Evolutionary conservation across 2,888 invertebrate species (phyloP).

Genomic region (Drosophila planitibia): DNA sequence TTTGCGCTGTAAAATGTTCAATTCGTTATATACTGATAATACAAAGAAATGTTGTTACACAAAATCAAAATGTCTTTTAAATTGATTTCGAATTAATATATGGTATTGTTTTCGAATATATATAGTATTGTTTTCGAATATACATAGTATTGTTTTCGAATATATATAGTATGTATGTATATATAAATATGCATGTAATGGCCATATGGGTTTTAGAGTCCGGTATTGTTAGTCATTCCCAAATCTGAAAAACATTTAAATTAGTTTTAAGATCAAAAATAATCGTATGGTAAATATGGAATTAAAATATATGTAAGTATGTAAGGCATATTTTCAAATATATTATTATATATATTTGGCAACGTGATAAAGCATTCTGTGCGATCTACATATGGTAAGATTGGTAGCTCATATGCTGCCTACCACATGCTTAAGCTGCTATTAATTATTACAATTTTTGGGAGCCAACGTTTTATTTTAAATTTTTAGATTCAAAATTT

Average conservation of each 20-base stretch:
- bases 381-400: background rate
- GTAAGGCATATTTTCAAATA: background rate
- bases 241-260: slow-evolving; percentile 4
- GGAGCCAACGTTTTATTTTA: background rate
- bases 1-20: background rate
- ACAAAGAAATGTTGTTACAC: background rate
- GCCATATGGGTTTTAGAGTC: background rate
- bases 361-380: background rate
- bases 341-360: background rate
- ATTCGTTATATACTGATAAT: background rate
- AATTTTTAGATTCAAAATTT: background rate
- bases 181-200: background rate
- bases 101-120: background rate
- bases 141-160: background rate
- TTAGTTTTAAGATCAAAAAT: background rate
- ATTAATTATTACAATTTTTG: background rate
- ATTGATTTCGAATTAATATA: background rate
- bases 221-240: background rate
- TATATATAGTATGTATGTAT: background rate
- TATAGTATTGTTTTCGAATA: slow-evolving; percentile 1
- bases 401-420: background rate
- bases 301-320: background rate
- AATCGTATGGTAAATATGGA: background rate
- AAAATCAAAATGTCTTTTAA: background rate
- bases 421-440: background rate